These are phyloP conservation scores for Rhagonycha lutea DNA, from an alignment of 2,888 invertebrate genomes.

Conservation along the genomic window DNA sequence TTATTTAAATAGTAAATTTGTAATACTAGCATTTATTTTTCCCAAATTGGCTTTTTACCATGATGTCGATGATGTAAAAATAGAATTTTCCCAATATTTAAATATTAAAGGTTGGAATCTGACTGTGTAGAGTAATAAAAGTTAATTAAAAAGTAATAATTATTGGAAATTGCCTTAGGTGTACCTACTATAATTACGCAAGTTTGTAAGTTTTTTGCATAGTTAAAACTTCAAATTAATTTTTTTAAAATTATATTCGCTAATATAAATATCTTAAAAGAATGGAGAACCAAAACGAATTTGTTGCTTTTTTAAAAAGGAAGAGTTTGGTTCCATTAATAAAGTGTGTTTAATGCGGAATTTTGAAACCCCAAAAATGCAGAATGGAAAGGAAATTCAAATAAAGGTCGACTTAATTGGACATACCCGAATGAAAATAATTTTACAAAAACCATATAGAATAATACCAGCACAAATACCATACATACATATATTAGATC, in stretches of 20 bases:
- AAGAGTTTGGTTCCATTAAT: background rate
- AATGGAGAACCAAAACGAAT: background rate
- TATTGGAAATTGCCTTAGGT: background rate
- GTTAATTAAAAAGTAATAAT: background rate
- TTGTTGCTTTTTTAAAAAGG: background rate
- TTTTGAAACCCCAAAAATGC: background rate
- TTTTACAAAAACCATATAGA: background rate
- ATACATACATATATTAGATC: conserved; percentile 5
- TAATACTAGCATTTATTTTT: background rate
- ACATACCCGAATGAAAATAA: background rate
- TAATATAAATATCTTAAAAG: background rate
- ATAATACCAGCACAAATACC: background rate
- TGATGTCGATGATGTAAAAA: background rate
- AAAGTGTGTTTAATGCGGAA: background rate
- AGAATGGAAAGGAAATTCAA: background rate
- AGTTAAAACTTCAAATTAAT: background rate
- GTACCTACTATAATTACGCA: background rate
- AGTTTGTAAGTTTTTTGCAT: background rate
- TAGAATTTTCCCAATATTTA: background rate
- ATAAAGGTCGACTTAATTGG: background rate
- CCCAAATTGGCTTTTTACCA: background rate
- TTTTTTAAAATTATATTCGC: background rate
- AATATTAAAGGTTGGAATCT: background rate
- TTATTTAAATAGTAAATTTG: background rate
- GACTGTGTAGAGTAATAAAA: background rate